These are phyloP conservation scores for Agriopis aurantiaria DNA, from an alignment of 2,888 invertebrate species.

Conservation along the genomic window DNA sequence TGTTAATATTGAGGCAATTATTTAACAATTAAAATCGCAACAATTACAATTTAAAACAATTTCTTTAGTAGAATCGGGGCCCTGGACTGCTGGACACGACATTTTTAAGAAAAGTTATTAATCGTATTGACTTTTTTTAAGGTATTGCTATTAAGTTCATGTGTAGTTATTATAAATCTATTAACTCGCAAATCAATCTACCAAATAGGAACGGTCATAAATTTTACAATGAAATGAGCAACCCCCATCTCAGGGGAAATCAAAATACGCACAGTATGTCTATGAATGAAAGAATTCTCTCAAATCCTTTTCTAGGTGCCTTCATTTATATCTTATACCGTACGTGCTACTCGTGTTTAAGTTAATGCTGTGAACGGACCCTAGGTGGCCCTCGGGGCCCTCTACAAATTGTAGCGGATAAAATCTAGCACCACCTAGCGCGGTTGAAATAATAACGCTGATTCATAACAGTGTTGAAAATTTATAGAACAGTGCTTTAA, in stretches of 20 bases:
- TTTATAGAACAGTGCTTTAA: conserved; percentile 5
- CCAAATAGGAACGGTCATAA: conserved; percentile 53
- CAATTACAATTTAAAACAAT: too few relatives aligned
- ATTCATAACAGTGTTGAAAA: conserved; percentile 9
- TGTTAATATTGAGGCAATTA: too few relatives aligned
- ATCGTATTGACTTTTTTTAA: too few relatives aligned
- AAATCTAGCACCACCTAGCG: conserved; percentile 15
- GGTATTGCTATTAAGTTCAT: too few relatives aligned
- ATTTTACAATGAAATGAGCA: conserved; percentile 62
- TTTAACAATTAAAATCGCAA: too few relatives aligned
- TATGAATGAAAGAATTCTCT: conserved; percentile 52
- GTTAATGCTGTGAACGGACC: conserved; percentile 26
- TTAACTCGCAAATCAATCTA: conserved; percentile 5
- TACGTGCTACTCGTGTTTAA: conserved; percentile 18
- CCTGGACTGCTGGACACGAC: too few relatives aligned
- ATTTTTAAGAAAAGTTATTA: too few relatives aligned
- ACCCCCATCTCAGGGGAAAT: conserved; percentile 63
- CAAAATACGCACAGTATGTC: conserved; percentile 51
- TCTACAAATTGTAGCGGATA: conserved; percentile 14
- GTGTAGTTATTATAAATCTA: too few relatives aligned
- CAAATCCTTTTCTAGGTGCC: conserved; percentile 44
- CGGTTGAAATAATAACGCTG: conserved; percentile 10
- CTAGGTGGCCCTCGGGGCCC: conserved; percentile 20
- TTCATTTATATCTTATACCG: conserved; percentile 46
- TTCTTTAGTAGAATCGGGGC: too few relatives aligned